Conservation (phyloP, 2,113 vertebrate genomes). For the Ellobius talpinus region DNA sequence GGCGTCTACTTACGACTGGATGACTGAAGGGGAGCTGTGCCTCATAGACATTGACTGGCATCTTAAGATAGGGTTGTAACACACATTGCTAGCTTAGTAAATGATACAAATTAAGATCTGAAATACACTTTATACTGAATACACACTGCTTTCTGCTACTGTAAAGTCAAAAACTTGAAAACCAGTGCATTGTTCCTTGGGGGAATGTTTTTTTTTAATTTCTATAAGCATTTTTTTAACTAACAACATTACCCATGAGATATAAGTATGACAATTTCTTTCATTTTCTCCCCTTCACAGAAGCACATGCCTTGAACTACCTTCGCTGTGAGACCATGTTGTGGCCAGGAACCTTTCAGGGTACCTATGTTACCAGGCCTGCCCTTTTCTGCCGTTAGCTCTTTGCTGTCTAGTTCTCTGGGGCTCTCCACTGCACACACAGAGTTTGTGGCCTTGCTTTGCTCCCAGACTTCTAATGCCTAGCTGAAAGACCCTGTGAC, state of each 20-base stretch:
- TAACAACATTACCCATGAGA: background rate
- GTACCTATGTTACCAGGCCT: fast-evolving
- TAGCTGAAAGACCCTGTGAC: background rate
- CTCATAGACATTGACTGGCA: background rate
- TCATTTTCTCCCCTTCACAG: background rate
- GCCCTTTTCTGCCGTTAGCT: background rate
- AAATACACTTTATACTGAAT: background rate
- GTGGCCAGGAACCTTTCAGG: fast-evolving
- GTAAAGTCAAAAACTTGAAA: background rate
- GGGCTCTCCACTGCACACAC: too few species aligned
- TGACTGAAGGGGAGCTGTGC: too few species aligned
- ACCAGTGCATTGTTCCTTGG: background rate
- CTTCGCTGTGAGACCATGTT: background rate
- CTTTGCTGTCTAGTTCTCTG: fast-evolving
- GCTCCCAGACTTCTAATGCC: background rate
- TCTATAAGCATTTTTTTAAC: too few species aligned
- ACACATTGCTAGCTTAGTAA: background rate
- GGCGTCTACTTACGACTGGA: background rate
- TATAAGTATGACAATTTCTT: background rate
- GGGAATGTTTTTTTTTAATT: too few species aligned
- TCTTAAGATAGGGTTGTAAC: background rate
- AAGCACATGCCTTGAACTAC: fast-evolving
- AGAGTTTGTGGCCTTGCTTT: background rate
- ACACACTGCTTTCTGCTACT: background rate
- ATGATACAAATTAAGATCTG: background rate